Conservation (phyloP, 2,113 vertebrate species). For the Aegotheles bennettii region DNA sequence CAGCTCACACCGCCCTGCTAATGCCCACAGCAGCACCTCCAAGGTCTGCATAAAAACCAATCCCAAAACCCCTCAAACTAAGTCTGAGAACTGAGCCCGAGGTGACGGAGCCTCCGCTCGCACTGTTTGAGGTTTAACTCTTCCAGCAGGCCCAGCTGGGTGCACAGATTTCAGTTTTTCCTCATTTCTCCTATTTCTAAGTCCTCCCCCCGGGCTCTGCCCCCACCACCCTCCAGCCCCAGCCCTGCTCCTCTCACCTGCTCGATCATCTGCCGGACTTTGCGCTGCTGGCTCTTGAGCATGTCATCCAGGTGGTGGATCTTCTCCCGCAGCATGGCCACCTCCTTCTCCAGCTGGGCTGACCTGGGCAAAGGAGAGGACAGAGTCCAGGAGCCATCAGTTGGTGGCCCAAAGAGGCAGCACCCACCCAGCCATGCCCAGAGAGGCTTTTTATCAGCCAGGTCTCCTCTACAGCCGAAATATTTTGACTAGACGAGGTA, state of each 20-base stretch:
- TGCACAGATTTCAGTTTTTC: rapidly evolving
- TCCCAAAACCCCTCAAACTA: background rate
- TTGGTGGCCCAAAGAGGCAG: background rate
- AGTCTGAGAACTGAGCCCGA: background rate
- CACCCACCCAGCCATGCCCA: background rate
- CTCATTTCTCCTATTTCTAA: no score
- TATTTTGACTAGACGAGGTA: background rate
- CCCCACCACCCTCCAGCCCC: rapidly evolving
- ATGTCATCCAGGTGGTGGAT: conserved; percentile 95
- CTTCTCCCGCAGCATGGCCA: conserved; percentile 87
- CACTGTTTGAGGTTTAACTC: background rate
- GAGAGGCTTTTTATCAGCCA: background rate
- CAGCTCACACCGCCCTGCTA: background rate
- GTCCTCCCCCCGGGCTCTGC: background rate
- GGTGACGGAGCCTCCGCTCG: background rate
- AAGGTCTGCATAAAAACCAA: background rate
- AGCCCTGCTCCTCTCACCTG: conserved; percentile 74
- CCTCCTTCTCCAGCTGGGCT: conserved; percentile 85
- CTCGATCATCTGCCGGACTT: conserved; percentile 95
- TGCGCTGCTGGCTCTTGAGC: conserved; percentile 93
- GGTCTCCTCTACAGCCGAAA: background rate
- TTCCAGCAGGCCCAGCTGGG: background rate
- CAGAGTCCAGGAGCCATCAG: background rate
- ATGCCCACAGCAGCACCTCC: background rate
- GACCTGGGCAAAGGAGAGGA: conserved; percentile 61